Evolutionary conservation across 2,113 vertebrate genomes (phyloP).

Genomic region (Aramus guarauna): DNA sequence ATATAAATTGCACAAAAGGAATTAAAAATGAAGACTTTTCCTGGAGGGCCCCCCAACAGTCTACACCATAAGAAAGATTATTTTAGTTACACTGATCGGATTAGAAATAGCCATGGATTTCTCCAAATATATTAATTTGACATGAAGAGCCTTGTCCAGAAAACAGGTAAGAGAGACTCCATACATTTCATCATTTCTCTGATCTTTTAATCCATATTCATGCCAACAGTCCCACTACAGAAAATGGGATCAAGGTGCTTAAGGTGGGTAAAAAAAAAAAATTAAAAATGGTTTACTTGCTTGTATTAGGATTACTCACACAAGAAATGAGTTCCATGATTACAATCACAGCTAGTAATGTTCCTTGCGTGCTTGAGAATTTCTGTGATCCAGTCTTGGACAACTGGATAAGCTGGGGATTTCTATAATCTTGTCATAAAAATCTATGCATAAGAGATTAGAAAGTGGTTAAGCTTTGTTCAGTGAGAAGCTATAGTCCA

Average conservation of each 20-base stretch:
- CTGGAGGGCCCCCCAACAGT: background rate
- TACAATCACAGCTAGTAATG: background rate
- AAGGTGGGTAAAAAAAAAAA: background rate
- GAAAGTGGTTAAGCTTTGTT: constrained; percentile 13
- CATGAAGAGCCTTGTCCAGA: background rate
- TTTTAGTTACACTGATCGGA: background rate
- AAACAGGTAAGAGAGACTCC: background rate
- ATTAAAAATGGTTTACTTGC: background rate
- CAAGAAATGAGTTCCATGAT: background rate
- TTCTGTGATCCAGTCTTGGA: background rate
- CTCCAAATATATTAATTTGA: background rate
- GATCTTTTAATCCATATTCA: constrained; percentile 37
- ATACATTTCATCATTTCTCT: constrained; percentile 6
- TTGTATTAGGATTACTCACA: background rate
- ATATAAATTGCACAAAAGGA: background rate
- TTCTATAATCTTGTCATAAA: constrained; percentile 59
- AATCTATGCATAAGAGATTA: constrained; percentile 50
- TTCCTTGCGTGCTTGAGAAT: background rate
- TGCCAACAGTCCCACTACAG: background rate
- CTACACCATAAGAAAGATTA: background rate
- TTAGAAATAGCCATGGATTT: background rate
- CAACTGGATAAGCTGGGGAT: constrained; percentile 40
- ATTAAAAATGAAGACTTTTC: too few relatives aligned
- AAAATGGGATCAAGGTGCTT: background rate
- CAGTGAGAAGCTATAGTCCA: background rate